A percentile compares a stretch with the other conserved stretches of the same genome.
phyloP scores from a whole-genome alignment of 2,797 vertebrate genomes.

The Ceyx erithaca region DNA sequence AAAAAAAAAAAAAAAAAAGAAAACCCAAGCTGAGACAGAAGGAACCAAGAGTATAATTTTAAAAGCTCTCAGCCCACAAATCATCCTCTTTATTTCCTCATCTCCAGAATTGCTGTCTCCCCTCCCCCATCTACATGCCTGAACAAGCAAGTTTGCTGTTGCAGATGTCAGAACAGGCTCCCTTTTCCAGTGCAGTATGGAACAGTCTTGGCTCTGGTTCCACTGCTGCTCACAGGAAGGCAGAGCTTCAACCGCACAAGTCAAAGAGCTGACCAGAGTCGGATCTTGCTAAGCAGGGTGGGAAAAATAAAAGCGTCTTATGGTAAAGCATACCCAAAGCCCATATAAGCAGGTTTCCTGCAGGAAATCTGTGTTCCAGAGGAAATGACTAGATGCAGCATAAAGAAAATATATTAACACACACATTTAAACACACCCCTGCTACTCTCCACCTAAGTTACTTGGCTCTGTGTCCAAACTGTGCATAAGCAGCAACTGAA shows the following conservation, averaged over 20 bases:
- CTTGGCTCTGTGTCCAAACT: not conserved
- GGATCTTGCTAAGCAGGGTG: not conserved
- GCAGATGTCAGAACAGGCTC: slow-evolving; percentile 14
- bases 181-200: not conserved
- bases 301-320: slow-evolving; percentile 16
- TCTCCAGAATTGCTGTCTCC: not conserved
- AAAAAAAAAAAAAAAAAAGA: not conserved
- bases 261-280: not conserved
- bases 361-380: slow-evolving; percentile 24
- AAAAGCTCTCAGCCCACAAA: slow-evolving; percentile 35
- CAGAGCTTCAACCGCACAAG: not conserved
- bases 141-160: not conserved
- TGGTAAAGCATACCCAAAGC: not conserved
- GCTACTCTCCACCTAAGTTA: not conserved
- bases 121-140: slow-evolving; percentile 19
- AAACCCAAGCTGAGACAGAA: not conserved
- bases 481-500: not conserved
- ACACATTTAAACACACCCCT: not conserved
- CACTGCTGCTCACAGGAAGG: not conserved
- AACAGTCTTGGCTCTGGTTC: not conserved
- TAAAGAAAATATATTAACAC: slow-evolving; percentile 5
- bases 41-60: not conserved
- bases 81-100: slow-evolving; percentile 16
- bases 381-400: slow-evolving; percentile 15
- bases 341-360: not conserved